Evolutionary conservation across 1,140 invertebrate genomes (phyloP).

Genomic region (Bombus confusus): DNA sequence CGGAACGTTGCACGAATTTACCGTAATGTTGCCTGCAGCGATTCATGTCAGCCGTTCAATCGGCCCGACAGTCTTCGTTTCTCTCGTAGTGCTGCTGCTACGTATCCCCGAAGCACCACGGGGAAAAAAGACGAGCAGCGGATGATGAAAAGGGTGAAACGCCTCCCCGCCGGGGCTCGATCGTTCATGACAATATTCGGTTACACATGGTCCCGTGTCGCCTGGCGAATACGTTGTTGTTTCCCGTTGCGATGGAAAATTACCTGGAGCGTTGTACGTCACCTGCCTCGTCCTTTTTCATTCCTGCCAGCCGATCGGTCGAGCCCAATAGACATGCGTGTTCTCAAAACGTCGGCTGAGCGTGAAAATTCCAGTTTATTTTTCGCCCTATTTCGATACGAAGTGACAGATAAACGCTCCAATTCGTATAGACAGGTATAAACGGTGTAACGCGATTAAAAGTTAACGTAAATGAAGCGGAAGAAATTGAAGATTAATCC

Average conservation of each 20-base stretch:
- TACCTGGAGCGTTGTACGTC: slow-evolving; percentile 46
- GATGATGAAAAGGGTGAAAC: slow-evolving; percentile 49
- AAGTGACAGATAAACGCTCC: neutral
- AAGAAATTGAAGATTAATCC: neutral
- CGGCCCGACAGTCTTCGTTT: slow-evolving; percentile 44
- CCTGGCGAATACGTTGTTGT: slow-evolving; percentile 21
- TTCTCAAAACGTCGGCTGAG: slow-evolving; percentile 28
- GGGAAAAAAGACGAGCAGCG: slow-evolving; percentile 36
- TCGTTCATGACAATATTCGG: slow-evolving; percentile 56
- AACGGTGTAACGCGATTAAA: neutral
- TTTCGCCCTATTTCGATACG: no score
- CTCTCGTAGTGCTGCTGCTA: neutral
- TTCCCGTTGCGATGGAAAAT: slow-evolving; percentile 52
- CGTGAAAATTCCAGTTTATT: neutral
- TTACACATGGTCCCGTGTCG: slow-evolving; percentile 44
- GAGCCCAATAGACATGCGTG: slow-evolving; percentile 16
- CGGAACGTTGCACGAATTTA: slow-evolving; percentile 28
- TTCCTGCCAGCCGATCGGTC: slow-evolving; percentile 29
- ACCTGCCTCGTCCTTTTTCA: slow-evolving; percentile 49
- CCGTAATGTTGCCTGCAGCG: slow-evolving; percentile 41
- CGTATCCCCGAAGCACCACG: neutral
- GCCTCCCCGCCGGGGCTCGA: slow-evolving; percentile 25
- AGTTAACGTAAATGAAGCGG: neutral
- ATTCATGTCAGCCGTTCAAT: slow-evolving; percentile 43
- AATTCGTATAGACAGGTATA: neutral